phyloP scores from a whole-genome alignment of 2,888 invertebrate genomes.

The Orchesella flavescens region DNA sequence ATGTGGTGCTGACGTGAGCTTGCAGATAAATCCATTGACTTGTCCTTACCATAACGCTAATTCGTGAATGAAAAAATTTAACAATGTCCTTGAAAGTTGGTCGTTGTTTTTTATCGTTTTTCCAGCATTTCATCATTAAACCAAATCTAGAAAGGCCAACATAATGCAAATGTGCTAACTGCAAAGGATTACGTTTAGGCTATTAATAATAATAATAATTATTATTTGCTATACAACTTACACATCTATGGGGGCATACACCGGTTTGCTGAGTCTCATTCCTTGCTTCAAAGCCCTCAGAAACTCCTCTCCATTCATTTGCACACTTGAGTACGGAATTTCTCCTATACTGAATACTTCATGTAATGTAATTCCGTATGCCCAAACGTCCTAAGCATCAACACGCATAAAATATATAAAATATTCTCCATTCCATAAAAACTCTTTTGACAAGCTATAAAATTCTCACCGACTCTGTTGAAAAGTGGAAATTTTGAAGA shows the following conservation, averaged over 20 bases:
- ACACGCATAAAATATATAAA: too few species aligned
- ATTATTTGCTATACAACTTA: slow-evolving; percentile 21
- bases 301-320: slow-evolving; percentile 59
- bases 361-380: slow-evolving; percentile 39
- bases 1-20: too few species aligned
- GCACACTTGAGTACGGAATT: slow-evolving; percentile 58
- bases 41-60: too few species aligned
- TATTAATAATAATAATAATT: neutral
- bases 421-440: too few species aligned
- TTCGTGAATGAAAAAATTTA: slow-evolving; percentile 17
- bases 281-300: slow-evolving; percentile 49
- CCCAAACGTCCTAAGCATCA: neutral
- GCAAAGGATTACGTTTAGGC: neutral
- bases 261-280: slow-evolving; percentile 58
- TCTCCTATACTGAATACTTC: slow-evolving; percentile 65
- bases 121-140: slow-evolving; percentile 62
- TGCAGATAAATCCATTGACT: too few species aligned
- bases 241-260: slow-evolving; percentile 52
- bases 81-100: slow-evolving; percentile 49
- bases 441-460: too few species aligned
- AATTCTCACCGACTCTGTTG: slow-evolving; percentile 47
- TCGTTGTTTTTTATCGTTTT: slow-evolving; percentile 43
- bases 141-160: slow-evolving; percentile 40
- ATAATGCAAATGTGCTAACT: neutral
- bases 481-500: slow-evolving; percentile 58